Conservation (phyloP, 2,797 vertebrate genomes). For the Megalops cyprinoides region DNA sequence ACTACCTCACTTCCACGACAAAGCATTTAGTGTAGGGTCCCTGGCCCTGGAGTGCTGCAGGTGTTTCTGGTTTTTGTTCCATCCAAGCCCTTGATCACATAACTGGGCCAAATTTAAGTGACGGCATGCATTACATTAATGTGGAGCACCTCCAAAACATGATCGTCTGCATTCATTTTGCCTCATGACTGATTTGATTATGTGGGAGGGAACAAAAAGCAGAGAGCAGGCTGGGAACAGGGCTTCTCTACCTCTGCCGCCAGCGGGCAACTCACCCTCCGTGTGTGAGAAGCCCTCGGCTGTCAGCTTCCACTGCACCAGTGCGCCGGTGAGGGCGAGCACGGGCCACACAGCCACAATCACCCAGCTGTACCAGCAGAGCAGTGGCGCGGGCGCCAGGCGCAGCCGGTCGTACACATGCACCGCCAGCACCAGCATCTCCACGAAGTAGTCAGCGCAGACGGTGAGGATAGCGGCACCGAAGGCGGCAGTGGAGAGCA, state of each 20-base stretch:
- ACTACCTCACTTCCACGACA: too few species aligned
- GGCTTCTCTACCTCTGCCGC: background rate
- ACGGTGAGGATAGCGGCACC: constrained; percentile 82
- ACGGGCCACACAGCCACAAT: constrained; percentile 84
- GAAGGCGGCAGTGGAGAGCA: constrained; percentile 81
- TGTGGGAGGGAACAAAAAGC: too few species aligned
- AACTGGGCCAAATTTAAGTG: too few species aligned
- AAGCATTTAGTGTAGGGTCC: too few species aligned
- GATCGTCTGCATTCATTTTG: too few species aligned
- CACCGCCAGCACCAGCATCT: constrained; percentile 76
- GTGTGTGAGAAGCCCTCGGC: constrained; percentile 80
- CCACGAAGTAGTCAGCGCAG: constrained; percentile 84
- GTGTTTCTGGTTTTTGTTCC: too few species aligned
- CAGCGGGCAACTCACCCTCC: constrained; percentile 80
- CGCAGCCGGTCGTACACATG: constrained; percentile 78
- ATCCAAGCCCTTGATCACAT: too few species aligned
- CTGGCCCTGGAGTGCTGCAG: too few species aligned
- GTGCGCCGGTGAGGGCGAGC: constrained; percentile 78
- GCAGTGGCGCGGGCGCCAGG: constrained; percentile 66
- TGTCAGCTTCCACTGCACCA: constrained; percentile 87
- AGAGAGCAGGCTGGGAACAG: too few species aligned
- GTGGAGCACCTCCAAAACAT: too few species aligned
- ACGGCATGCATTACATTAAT: too few species aligned
- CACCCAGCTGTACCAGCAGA: constrained; percentile 91
- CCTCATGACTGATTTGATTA: too few species aligned